These are phyloP conservation scores for Ectemnius lituratus DNA, from an alignment of 2,888 invertebrate genomes.

Conservation along the genomic window DNA sequence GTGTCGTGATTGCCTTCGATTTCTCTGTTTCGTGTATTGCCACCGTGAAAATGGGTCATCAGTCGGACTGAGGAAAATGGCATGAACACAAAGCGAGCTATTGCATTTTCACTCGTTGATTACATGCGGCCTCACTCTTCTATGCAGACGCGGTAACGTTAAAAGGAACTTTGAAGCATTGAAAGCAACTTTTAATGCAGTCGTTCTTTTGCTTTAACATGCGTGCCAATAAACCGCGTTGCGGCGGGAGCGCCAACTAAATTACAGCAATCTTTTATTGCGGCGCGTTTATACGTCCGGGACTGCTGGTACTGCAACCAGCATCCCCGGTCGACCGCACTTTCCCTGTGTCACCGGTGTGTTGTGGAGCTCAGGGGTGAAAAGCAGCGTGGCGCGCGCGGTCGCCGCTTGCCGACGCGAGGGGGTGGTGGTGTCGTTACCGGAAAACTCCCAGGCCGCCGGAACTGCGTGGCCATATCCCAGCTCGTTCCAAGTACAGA, in stretches of 20 bases:
- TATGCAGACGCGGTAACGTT: too few species aligned
- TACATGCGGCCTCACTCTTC: too few species aligned
- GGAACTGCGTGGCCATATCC: constrained; percentile 41
- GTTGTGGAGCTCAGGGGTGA: too few species aligned
- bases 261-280: constrained; percentile 58
- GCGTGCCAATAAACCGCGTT: constrained; percentile 37
- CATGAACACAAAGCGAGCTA: not conserved
- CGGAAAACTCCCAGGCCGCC: constrained; percentile 29
- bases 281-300: constrained; percentile 47
- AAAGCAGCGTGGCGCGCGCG: too few species aligned
- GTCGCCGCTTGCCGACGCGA: too few species aligned
- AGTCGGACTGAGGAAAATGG: too few species aligned
- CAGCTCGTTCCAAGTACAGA: constrained; percentile 54
- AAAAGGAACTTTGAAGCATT: too few species aligned
- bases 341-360: too few species aligned
- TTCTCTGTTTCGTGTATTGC: not conserved
- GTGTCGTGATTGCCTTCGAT: not conserved
- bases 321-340: not conserved
- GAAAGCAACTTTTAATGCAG: constrained; percentile 30
- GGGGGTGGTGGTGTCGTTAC: constrained; percentile 30
- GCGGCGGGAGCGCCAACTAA: constrained; percentile 31
- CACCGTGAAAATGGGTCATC: too few species aligned
- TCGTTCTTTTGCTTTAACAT: constrained; percentile 31
- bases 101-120: too few species aligned
- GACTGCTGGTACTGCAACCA: not conserved